Base-by-base conservation (phyloP, 2,797 vertebrate species). In the Bovichtus variegatus region DNA sequence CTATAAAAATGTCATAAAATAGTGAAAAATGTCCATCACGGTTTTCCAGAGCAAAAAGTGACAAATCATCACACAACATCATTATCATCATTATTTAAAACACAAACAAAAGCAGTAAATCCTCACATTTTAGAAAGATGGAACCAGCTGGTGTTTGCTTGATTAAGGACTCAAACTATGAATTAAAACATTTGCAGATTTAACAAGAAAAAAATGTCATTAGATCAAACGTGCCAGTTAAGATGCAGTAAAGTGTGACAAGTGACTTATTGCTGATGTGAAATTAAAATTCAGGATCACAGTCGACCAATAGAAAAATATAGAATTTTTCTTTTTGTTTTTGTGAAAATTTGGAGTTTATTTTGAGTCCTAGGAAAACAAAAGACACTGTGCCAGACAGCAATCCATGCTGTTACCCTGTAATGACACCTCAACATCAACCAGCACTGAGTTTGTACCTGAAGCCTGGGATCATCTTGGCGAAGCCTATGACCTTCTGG, bases 391-490 rank as follows among this genome's bases (percentile, higher is more conserved):
- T 55, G 16, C 12, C n/a, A 31, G 7, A 19, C 5, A 36, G 41
- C 4, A 65, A 21, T 5, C 9, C 12, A 16, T 11, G 8, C 25
- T 44, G 15, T 13, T 29, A 21, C 2, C 23, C 12, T 49, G n/a
- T 16, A 6, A 13, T 18, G 25, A 70, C 16, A 12, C 8, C 16
- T 34, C 25, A 46, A 19, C 60, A 29, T 41, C 19, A 25, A 25
- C 21, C 25, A 36, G 10, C 13, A 46, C 23, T 31, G 5, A 6
- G 34, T 50, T 85, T 76, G 43, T 81, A 99, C 98, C 96, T 98
- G 95, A 99, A 99, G 0, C 98, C 98, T 0, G 98, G 98, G 89
- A 99, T 98, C 97, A 98, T 98, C 89, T 99, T 99, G 89, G 98
- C 98, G 69, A 99, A 99, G 80, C 97, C 97, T 0, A 99, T 97